A percentile compares a stretch with the other conserved stretches of the same genome.
These are phyloP conservation scores for Presbytis comata DNA, from an alignment of 2,797 vertebrate species.

Conservation along the genomic window DNA sequence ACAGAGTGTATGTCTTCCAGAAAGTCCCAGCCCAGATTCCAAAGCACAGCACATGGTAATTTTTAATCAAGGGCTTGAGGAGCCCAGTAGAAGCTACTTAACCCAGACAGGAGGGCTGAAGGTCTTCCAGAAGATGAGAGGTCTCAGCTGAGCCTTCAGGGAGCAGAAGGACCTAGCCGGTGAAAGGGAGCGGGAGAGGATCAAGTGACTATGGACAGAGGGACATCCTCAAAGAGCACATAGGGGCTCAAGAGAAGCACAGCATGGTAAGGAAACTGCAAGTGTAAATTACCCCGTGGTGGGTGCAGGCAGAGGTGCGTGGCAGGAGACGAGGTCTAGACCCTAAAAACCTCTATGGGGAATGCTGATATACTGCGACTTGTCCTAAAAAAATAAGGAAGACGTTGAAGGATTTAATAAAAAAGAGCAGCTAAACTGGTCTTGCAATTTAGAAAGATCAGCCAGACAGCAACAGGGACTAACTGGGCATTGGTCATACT, in stretches of 20 bases:
- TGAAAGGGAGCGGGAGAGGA: not conserved
- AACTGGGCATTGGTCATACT: not conserved
- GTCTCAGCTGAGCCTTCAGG: not conserved
- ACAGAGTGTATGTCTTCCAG: not conserved
- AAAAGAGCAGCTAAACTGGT: not conserved
- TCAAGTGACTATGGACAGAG: not conserved
- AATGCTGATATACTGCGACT: not conserved
- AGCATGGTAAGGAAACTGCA: not conserved
- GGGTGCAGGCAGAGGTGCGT: fast-evolving
- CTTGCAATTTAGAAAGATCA: not conserved
- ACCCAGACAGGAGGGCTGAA: not conserved
- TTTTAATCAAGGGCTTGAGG: not conserved
- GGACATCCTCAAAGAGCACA: not conserved
- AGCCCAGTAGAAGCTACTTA: not conserved
- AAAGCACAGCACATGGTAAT: not conserved
- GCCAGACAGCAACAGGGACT: not conserved
- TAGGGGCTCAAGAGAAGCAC: not conserved
- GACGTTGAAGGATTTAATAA: not conserved
- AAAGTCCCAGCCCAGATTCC: not conserved
- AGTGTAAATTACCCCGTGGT: not conserved
- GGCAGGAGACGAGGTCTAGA: not conserved
- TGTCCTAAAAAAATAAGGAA: not conserved
- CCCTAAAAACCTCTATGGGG: not conserved
- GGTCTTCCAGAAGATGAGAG: not conserved
- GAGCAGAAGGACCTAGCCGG: not conserved